phyloP scores from a whole-genome alignment of 2,888 invertebrate species.

The Mythimna impura region DNA sequence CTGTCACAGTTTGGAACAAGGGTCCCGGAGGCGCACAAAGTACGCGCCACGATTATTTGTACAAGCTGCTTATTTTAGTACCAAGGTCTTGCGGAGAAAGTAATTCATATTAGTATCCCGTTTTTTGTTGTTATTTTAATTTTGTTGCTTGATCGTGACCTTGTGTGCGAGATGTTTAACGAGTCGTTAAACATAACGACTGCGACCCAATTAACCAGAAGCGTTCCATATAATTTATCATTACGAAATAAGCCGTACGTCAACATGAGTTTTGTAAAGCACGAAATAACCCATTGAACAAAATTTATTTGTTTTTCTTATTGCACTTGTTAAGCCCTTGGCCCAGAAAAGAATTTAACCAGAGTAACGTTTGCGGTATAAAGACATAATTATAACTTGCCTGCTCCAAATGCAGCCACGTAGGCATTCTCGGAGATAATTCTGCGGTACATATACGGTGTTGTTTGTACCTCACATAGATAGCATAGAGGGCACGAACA shows the following conservation, averaged over 20 bases:
- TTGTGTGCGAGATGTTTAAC: constrained; percentile 37
- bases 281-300: constrained; percentile 26
- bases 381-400: constrained; percentile 44
- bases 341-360: constrained; percentile 45
- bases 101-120: constrained; percentile 26
- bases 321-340: constrained; percentile 53
- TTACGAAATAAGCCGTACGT: constrained; percentile 13
- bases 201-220: constrained; percentile 32
- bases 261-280: constrained; percentile 25
- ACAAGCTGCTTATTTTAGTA: constrained; percentile 61
- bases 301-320: constrained; percentile 39
- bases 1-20: constrained; percentile 74
- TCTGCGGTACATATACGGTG: constrained; percentile 63
- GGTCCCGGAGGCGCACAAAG: constrained; percentile 61
- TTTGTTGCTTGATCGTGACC: constrained; percentile 40
- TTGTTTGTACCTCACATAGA: constrained; percentile 68
- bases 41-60: constrained; percentile 45
- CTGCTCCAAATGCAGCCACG: constrained; percentile 49
- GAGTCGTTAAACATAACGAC: too few species aligned
- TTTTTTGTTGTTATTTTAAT: constrained; percentile 42
- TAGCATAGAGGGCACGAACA: constrained; percentile 66
- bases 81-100: constrained; percentile 61
- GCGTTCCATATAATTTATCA: constrained; percentile 7
- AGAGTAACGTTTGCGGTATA: constrained; percentile 20
- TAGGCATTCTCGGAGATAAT: constrained; percentile 61